phyloP scores from a whole-genome alignment of 1,140 invertebrate species.

The Plodia interpunctella region DNA sequence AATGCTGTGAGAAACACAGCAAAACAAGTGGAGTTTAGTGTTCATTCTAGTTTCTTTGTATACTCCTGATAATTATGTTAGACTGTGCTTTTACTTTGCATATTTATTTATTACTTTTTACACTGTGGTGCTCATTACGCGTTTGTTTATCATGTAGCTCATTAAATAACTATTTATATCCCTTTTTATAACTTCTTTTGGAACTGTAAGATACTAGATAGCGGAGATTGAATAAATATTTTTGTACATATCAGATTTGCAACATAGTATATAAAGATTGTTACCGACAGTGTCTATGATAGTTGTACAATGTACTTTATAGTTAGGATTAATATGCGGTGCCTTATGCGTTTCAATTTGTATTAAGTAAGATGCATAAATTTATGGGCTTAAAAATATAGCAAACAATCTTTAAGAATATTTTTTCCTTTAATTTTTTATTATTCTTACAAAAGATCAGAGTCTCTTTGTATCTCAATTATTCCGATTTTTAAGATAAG shows the following conservation, averaged over 20 bases:
- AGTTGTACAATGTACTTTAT: conserved; percentile 48
- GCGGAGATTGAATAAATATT: conserved; percentile 62
- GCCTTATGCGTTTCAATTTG: conserved; percentile 75
- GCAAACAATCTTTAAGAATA: too few relatives aligned
- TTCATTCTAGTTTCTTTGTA: conserved; percentile 31
- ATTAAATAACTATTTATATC: not conserved
- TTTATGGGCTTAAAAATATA: conserved; percentile 15
- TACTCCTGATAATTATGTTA: conserved; percentile 36
- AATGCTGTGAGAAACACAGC: conserved; percentile 30
- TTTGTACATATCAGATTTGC: conserved; percentile 75
- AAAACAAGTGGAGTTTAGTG: conserved; percentile 31
- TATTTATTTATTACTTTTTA: conserved; percentile 37
- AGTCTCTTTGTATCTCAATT: too few relatives aligned
- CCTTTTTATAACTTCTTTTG: conserved; percentile 8
- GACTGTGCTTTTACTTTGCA: conserved; percentile 22
- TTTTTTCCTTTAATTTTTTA: too few relatives aligned
- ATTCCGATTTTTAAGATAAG: too few relatives aligned
- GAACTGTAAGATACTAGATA: conserved; percentile 37
- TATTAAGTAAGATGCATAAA: conserved; percentile 55
- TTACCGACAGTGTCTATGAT: conserved; percentile 66
- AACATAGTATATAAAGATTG: conserved; percentile 53
- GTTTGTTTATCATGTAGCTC: conserved; percentile 4
- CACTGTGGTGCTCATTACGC: conserved; percentile 47
- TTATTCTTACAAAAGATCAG: too few relatives aligned
- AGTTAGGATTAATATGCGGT: conserved; percentile 72